Base-by-base conservation (phyloP, 2,888 invertebrate genomes). In the Cenopis cana region DNA sequence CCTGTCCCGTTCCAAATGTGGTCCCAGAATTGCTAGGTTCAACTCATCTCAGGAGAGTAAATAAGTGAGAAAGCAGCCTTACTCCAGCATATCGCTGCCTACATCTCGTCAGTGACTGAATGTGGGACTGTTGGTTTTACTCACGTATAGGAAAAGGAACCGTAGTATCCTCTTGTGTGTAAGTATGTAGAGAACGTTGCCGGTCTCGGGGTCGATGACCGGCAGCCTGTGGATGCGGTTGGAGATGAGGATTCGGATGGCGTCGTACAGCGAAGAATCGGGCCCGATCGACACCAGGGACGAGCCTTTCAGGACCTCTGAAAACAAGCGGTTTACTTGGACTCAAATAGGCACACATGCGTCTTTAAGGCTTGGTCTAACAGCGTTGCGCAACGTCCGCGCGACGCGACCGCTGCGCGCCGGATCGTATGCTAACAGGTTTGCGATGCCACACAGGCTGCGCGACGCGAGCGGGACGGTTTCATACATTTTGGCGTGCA, bases 111-210 rank as follows among this genome's bases (percentile, higher is more conserved):
- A 46, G 46, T 6, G n/a, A 46, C 24, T 24, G 24, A 24, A 24
- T 24, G 24, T 24, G 24, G 24, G 24, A 24, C 24, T 24, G 4
- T 24, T 1, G 24, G 24, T 24, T 33, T 33, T 56, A 96, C 98
- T 97, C 93, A 99, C 99, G 94, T 99, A 99, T 92, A 99, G 95
- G 94, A 99, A 99, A 80, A 99, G 96, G 94, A 99, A 99, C 89
- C 99, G 96, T 80, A 99, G 95, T 89, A 99, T 98, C 90, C 99
- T 96, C 94, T 99, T 99, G 93, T 99, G 99, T 62, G 99, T 99
- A 82, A 99, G 96, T 89, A 99, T 99, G 93, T 99, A 99, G 77
- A 99, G 96, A 80, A 99, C 99, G 90, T 99, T 98, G 85, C 99
- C 99, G 50, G 98, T 98, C 73, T 96, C 95, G 62, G 97, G 96